A percentile compares a stretch with the other conserved stretches of the same genome.
These are phyloP conservation scores for Nibea coibor DNA, from an alignment of 2,113 vertebrate genomes.

Conservation along the genomic window DNA sequence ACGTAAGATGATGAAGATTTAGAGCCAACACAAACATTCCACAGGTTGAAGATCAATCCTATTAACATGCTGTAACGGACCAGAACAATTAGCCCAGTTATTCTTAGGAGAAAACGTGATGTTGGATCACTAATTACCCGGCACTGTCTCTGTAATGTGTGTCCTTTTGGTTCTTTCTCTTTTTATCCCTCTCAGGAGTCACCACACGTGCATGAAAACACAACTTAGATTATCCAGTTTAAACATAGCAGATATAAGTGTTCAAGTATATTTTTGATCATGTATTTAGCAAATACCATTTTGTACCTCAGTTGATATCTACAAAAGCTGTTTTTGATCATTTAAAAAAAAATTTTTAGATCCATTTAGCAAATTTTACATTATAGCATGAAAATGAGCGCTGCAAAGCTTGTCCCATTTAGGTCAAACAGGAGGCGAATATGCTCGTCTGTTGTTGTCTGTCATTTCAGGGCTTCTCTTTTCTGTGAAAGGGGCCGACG, in stretches of 20 bases:
- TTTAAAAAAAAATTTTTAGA: background rate
- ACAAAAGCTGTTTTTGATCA: background rate
- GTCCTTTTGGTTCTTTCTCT: constrained; percentile 37
- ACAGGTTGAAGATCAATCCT: constrained; percentile 57
- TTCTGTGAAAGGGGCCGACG: constrained; percentile 69
- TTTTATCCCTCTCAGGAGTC: constrained; percentile 13
- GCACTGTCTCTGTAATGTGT: constrained; percentile 19
- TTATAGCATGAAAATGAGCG: constrained; percentile 16
- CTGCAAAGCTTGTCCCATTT: constrained; percentile 30
- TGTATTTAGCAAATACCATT: background rate
- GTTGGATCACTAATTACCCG: constrained; percentile 64
- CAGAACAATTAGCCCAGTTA: constrained; percentile 72
- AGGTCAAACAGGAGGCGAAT: constrained; percentile 28
- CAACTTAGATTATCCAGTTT: background rate
- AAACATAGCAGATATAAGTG: background rate
- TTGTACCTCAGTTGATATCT: background rate
- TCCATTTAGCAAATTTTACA: background rate
- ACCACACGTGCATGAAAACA: constrained; percentile 7
- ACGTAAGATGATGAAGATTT: constrained; percentile 26
- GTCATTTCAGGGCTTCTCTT: constrained; percentile 61
- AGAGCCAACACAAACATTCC: constrained; percentile 61
- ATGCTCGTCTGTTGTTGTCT: constrained; percentile 41
- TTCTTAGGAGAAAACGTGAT: constrained; percentile 58
- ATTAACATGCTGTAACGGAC: constrained; percentile 60
- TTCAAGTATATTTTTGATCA: background rate